Conservation (phyloP, 30 jellyfish, hydroid and myxozoan species). For the Morbakka virulenta region DNA sequence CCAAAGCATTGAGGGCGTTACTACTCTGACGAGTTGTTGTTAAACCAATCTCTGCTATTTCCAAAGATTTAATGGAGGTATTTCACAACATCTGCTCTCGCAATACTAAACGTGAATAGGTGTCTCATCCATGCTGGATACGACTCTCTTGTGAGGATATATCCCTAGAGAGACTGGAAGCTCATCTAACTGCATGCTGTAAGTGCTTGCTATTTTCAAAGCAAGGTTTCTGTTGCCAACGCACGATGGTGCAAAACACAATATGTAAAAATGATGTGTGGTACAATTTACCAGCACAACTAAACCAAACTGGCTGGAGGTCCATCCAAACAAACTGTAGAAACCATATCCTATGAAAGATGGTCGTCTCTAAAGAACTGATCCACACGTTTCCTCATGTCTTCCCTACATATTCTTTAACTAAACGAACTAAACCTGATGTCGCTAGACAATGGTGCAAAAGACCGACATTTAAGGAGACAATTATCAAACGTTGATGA, state of each 20-base stretch:
- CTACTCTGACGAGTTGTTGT: neutral
- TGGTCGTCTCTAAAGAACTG: neutral
- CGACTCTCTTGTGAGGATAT: neutral
- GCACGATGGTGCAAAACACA: neutral
- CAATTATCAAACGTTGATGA: too few relatives aligned
- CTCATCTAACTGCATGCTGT: neutral
- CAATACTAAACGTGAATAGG: neutral
- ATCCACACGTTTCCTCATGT: neutral
- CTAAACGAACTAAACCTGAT: too few relatives aligned
- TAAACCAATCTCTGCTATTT: neutral
- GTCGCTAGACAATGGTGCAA: too few relatives aligned
- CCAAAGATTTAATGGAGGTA: neutral
- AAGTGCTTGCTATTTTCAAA: neutral
- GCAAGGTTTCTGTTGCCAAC: neutral
- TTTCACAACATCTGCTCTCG: neutral
- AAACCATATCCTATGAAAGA: neutral
- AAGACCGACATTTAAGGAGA: too few relatives aligned
- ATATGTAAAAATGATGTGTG: neutral
- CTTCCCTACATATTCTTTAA: too few relatives aligned
- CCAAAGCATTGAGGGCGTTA: neutral
- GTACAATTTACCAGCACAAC: neutral
- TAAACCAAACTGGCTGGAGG: neutral
- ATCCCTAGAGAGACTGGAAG: neutral
- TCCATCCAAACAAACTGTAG: neutral
- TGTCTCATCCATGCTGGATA: neutral